Base-by-base conservation (phyloP, 2,797 vertebrate species). In the Meriones psammophilus region DNA sequence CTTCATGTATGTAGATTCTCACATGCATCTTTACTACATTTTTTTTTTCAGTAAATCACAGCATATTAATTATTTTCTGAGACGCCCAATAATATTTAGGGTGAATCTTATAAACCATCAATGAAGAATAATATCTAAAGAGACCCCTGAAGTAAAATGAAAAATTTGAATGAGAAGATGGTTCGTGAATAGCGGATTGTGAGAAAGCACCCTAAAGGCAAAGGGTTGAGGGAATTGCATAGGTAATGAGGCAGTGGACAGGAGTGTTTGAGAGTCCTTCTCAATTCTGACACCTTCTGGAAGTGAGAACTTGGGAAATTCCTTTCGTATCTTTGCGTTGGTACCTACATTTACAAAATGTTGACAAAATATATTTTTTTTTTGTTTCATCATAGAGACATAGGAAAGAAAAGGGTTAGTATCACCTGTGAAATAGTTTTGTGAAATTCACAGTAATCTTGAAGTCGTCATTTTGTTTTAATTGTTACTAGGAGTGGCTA, bases 401-500 rank as follows among this genome's bases (percentile, higher is more conserved):
- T 58, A 62, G 69, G 73, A 36, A 58, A 42, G 20, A 87, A 86
- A 33, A 46, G 22, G 56, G 28, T 62, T 69, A 22, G 62, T 71
- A 54, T 76, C 46, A 42, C 9, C 69, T 50, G 14, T 66, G 80
- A 88, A 91, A 77, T 28, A 83, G 42, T 58, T 78, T 78, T 76
- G 60, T 12, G 13, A 94, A 88, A 89, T 73, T 39, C 77, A 71
- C 20, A 36, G 77, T 39, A n/a, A 58, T 81, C 54, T 60, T 90
- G 69, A 81, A 92, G 81, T 86, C 50, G 76, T 46, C 33, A 4
- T 60, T 94, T 66, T n/a, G 73, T 62, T 92, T 28, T 83, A 66
- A 78, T 89, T 86, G 46, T 89, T 83, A n/a, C 50, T 68, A 30
- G 89, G 84, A 91, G 68, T 13, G 56, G 33, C 46, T 54, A 26